Evolutionary conservation across 2,113 vertebrate genomes (phyloP), one percentile per base, ranked within the genome.

Genomic region (Casuarius casuarius): DNA sequence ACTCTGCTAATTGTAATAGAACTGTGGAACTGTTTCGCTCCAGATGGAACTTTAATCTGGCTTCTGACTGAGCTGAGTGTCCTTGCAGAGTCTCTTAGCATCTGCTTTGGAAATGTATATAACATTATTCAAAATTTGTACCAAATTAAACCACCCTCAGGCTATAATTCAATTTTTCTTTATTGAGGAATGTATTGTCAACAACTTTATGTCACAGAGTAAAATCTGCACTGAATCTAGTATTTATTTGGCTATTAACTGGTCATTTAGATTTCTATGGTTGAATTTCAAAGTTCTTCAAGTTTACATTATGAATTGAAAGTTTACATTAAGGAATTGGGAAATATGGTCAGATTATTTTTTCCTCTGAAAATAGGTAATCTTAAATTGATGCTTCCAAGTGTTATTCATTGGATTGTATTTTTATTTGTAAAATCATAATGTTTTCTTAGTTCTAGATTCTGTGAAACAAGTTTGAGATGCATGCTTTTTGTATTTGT

Each of bases 41-140:
- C 98, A 98, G 97, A 98, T 98, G 98, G 97, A 98, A 98, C 96
- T 98, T 98, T 98, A 98, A 98, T 98, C 97, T 98, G 97, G 97
- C 96, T 98, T 97, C 97, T 98, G 97, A 98, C 98, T 97, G 97
- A 98, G 94, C 95, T 73, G 87, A 95, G 97, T 98, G 97, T 98
- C 98, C 97, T 98, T 98, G 89, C 92, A 98, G 92, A 97, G 97
- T 98, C 97, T 98, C 97, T 97, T 96, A 98, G 97, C 98, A 98
- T 98, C 97, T 98, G 98, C 96, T 98, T 98, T 97, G 95, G 97
- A 98, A 98, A 98, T 96, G 90, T 97, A 97, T 98, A 94, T 97
- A 97, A 97, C 97, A 98, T 98, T 98, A 98, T 97, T 98, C 97
- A 98, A 98, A 98, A 98, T 98, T 97, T 98, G 97, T 97, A 98